A percentile compares a stretch with the other conserved stretches of the same genome.
phyloP scores from a whole-genome alignment of 37 sponge, comb jelly and placozoan genomes.

The Beroe forskalii region DNA sequence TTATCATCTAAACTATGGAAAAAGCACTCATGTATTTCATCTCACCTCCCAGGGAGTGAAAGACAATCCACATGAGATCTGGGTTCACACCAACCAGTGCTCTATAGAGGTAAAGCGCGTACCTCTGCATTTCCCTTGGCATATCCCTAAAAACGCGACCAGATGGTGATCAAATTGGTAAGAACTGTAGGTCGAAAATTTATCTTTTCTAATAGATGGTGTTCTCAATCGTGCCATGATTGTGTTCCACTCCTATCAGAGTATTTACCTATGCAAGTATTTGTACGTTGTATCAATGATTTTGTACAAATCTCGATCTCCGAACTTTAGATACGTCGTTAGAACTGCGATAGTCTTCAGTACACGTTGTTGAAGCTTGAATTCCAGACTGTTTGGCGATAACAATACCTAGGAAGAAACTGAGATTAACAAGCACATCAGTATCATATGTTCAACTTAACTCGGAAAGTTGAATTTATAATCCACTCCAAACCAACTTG shows the following conservation, averaged over 20 bases:
- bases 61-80: constrained; percentile 58
- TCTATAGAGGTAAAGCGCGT: constrained; percentile 45
- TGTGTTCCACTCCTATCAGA: not conserved
- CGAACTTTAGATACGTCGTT: constrained; percentile 43
- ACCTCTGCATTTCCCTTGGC: constrained; percentile 33
- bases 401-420: not conserved
- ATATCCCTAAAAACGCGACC: constrained; percentile 52
- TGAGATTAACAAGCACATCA: no score
- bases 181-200: not conserved
- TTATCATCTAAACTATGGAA: no score
- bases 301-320: constrained; percentile 31
- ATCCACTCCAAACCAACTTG: no score
- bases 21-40: no score
- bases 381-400: not conserved
- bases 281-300: constrained; percentile 53
- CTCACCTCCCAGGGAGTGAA: constrained; percentile 60
- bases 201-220: no score
- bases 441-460: no score
- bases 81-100: constrained; percentile 52
- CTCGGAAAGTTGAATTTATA: no score
- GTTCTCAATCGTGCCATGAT: not conserved
- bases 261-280: constrained; percentile 13
- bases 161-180: no score
- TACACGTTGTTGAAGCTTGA: constrained; percentile 33
- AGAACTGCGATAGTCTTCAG: constrained; percentile 36